Evolutionary conservation across 2,888 invertebrate genomes (phyloP).

Genomic region (Meiosimyza platycephala): DNA sequence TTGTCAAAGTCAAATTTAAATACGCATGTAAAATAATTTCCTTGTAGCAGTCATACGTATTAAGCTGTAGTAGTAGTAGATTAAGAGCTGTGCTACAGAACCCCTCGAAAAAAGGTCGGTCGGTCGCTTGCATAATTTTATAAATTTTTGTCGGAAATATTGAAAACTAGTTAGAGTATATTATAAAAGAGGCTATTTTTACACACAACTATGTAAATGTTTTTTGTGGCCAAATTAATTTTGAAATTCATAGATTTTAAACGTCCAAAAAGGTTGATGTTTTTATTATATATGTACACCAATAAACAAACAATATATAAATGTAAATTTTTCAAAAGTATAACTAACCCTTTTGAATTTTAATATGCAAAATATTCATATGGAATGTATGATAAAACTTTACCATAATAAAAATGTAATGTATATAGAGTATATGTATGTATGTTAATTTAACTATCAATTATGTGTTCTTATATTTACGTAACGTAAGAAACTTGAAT

Average conservation of each 20-base stretch:
- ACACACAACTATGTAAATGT: neutral
- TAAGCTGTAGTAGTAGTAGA: neutral
- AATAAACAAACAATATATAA: too few relatives aligned
- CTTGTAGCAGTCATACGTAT: neutral
- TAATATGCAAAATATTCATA: too few relatives aligned
- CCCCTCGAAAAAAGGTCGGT: too few relatives aligned
- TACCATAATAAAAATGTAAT: too few relatives aligned
- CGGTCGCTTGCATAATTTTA: neutral
- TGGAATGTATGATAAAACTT: too few relatives aligned
- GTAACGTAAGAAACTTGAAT: neutral
- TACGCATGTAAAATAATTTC: slow-evolving; percentile 4
- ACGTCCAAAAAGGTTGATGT: slow-evolving; percentile 7
- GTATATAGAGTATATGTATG: too few relatives aligned
- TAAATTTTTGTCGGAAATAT: neutral
- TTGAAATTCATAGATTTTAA: neutral
- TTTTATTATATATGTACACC: neutral
- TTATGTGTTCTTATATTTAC: neutral
- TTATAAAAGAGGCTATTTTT: slow-evolving; percentile 3
- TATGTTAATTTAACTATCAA: too few relatives aligned
- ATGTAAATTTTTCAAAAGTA: too few relatives aligned
- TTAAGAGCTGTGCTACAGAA: neutral
- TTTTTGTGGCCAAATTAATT: slow-evolving; percentile 3
- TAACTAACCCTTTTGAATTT: too few relatives aligned
- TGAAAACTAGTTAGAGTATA: neutral
- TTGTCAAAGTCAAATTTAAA: neutral